These are phyloP conservation scores for Palythoa heliodiscus DNA, from an alignment of 92 coral and sea anemone genomes.

Conservation along the genomic window DNA sequence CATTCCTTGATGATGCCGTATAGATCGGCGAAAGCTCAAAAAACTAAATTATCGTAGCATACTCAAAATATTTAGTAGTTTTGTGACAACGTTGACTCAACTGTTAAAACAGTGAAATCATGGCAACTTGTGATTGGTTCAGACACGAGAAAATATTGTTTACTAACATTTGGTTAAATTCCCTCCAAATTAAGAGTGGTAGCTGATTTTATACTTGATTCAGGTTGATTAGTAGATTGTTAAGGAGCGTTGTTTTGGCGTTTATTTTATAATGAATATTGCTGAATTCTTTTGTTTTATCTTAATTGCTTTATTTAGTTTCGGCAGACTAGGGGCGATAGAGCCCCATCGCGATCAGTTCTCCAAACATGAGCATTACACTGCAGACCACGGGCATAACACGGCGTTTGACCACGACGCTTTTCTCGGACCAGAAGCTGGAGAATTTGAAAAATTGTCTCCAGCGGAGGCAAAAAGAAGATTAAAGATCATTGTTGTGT, in stretches of 20 bases:
- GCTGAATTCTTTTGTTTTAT: constrained; percentile 3
- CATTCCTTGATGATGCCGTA: too few species aligned
- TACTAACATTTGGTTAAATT: not conserved
- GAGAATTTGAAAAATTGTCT: constrained; percentile 83
- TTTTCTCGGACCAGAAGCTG: constrained; percentile 96
- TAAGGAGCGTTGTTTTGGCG: not conserved
- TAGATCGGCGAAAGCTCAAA: too few species aligned
- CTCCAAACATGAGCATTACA: constrained; percentile 86
- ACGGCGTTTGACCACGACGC: constrained; percentile 93
- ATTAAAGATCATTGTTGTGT: constrained; percentile 69
- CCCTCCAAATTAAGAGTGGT: not conserved
- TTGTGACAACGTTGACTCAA: constrained; percentile 4
- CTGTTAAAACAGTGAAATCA: constrained; percentile 36
- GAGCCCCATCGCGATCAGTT: constrained; percentile 86
- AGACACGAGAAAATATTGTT: not conserved
- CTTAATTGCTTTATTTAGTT: constrained; percentile 1
- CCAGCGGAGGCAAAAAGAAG: constrained; percentile 88
- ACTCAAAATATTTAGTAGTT: too few species aligned
- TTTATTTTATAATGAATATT: constrained; percentile 13
- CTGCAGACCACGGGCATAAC: constrained; percentile 73
- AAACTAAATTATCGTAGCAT: too few species aligned
- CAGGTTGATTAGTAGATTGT: not conserved
- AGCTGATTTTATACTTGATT: not conserved
- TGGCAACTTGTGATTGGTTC: constrained; percentile 32
- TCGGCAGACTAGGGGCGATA: constrained; percentile 25